Conservation (phyloP, 2,888 invertebrate genomes). For the Tipula vernalis region DNA sequence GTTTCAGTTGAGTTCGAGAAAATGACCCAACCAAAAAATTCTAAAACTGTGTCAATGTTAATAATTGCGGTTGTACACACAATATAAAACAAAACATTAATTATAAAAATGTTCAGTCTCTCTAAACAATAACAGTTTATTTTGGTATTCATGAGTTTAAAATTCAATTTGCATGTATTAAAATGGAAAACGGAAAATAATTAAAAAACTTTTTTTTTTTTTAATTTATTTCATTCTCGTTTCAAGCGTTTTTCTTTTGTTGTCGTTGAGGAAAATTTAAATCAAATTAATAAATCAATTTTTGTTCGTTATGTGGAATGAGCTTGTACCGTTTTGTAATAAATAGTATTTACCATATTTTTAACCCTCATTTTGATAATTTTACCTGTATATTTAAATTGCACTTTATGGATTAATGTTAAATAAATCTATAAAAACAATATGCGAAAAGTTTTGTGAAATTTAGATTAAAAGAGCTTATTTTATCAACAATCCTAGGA, state of each 20-base stretch:
- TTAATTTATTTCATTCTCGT: neutral
- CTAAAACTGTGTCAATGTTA: neutral
- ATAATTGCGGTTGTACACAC: neutral
- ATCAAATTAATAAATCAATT: neutral
- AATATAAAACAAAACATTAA: neutral
- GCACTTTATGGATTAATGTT: too few relatives aligned
- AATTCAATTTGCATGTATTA: neutral
- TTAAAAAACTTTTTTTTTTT: neutral
- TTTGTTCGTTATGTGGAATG: neutral
- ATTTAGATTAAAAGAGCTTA: too few relatives aligned
- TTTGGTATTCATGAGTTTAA: neutral
- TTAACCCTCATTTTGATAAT: too few relatives aligned
- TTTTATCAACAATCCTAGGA: too few relatives aligned
- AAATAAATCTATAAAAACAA: too few relatives aligned
- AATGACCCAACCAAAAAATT: neutral
- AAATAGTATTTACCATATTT: neutral
- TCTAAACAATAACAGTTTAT: neutral
- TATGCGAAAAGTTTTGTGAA: too few relatives aligned
- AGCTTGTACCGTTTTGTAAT: neutral
- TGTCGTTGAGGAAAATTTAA: neutral
- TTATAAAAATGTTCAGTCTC: neutral
- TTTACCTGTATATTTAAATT: too few relatives aligned
- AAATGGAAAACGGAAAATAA: neutral
- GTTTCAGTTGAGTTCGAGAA: too few relatives aligned
- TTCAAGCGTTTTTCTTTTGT: neutral